Evolutionary conservation across 2,113 vertebrate species (phyloP).

Genomic region (Candoia aspera): DNA sequence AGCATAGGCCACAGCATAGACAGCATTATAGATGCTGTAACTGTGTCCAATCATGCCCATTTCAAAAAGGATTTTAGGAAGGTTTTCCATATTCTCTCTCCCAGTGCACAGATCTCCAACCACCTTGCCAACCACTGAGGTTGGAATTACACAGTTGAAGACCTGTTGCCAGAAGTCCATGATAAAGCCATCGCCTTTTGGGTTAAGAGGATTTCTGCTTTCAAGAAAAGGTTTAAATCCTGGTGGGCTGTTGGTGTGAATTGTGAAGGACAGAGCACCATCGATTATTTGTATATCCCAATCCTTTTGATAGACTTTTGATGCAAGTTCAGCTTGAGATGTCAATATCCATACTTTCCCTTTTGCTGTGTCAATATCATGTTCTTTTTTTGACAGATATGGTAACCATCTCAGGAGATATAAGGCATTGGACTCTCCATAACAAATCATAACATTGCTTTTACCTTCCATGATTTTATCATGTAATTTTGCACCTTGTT

Average conservation of each 20-base stretch:
- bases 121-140: background rate
- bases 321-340: background rate
- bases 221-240: background rate
- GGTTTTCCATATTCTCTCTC: background rate
- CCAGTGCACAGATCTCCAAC: background rate
- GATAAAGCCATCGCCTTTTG: background rate
- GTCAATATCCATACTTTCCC: constrained; percentile 1
- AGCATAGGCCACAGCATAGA: background rate
- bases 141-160: background rate
- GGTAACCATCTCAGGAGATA: background rate
- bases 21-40: background rate
- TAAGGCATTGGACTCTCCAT: background rate
- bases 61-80: background rate
- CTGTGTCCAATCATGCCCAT: background rate
- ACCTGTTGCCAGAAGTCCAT: background rate
- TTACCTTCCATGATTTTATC: background rate
- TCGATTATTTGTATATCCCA: background rate
- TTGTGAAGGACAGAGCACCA: background rate
- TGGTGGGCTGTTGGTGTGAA: background rate
- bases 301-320: background rate
- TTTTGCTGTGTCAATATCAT: background rate
- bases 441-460: background rate
- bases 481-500: background rate
- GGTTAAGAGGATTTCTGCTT: background rate
- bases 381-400: background rate